Percentiles rank a stretch among this genome's conserved stretches.
Evolutionary conservation across 2,888 invertebrate genomes (phyloP).

Genomic region (Neuroscelio doddi): DNA sequence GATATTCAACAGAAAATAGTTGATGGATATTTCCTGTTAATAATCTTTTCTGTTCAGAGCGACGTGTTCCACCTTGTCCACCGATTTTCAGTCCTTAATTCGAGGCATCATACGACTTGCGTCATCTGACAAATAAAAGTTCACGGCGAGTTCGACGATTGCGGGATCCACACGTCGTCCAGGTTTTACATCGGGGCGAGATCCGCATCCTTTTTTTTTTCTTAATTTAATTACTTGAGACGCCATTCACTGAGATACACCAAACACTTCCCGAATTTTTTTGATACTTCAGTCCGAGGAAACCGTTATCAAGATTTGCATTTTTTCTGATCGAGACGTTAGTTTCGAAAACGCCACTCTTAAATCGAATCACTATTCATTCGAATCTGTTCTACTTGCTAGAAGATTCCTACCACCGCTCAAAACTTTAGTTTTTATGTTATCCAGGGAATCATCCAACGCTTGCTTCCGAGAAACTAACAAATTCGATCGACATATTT

Average conservation of each 20-base stretch:
- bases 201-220: constrained; percentile 2
- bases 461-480: too few species aligned
- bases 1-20: constrained; percentile 14
- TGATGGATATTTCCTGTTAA: constrained; percentile 19
- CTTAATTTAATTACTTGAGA: constrained; percentile 2
- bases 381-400: too few species aligned
- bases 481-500: too few species aligned
- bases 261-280: constrained; percentile 11
- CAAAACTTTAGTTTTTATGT: too few species aligned
- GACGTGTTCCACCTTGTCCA: constrained; percentile 11
- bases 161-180: constrained; percentile 9
- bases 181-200: constrained; percentile 12
- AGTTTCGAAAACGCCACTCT: too few species aligned
- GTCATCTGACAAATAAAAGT: constrained; percentile 19
- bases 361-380: too few species aligned
- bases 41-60: constrained; percentile 17
- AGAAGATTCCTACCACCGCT: too few species aligned
- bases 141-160: neutral
- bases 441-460: too few species aligned
- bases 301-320: neutral
- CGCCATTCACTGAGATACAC: constrained; percentile 10
- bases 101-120: constrained; percentile 13
- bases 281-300: constrained; percentile 13
- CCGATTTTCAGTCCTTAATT: constrained; percentile 12
- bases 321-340: neutral